phyloP scores from a whole-genome alignment of 2,888 invertebrate genomes.

The Crepidodera aurea region DNA sequence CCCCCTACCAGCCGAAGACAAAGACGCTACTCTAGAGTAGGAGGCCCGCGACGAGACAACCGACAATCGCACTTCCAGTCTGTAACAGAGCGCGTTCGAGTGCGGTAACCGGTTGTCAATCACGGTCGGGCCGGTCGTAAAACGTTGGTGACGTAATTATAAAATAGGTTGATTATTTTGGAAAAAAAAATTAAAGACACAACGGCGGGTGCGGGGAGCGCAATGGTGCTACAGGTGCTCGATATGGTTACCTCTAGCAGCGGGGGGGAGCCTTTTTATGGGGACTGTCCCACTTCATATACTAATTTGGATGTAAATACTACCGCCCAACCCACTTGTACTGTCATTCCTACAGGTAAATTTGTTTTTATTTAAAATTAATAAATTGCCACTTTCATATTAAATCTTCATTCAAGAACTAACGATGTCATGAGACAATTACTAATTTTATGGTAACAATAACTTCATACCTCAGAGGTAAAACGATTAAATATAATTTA shows the following conservation, averaged over 20 bases:
- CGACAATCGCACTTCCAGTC: conserved; percentile 40
- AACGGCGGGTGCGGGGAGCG: conserved; percentile 66
- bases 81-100: conserved; percentile 2
- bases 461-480: too few species aligned
- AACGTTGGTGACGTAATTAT: conserved; percentile 23
- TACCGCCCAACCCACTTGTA: conserved; percentile 60
- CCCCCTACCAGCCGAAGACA: conserved; percentile 27
- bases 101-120: conserved; percentile 8
- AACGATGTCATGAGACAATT: too few species aligned
- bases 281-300: conserved; percentile 66
- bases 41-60: conserved; percentile 32
- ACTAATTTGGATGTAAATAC: conserved; percentile 61
- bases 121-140: conserved; percentile 6
- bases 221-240: conserved; percentile 80
- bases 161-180: conserved; percentile 5
- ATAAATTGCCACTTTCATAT: too few species aligned
- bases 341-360: conserved; percentile 59
- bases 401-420: too few species aligned
- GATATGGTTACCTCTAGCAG: conserved; percentile 66
- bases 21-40: conserved; percentile 28
- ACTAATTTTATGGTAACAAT: too few species aligned
- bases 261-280: conserved; percentile 79
- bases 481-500: too few species aligned
- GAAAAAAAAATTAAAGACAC: conserved; percentile 32
- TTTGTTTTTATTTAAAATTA: too few species aligned